Evolutionary conservation across 2,113 vertebrate genomes (phyloP), one percentile per base, ranked within the genome.

Genomic region (Oryzias javanicus): DNA sequence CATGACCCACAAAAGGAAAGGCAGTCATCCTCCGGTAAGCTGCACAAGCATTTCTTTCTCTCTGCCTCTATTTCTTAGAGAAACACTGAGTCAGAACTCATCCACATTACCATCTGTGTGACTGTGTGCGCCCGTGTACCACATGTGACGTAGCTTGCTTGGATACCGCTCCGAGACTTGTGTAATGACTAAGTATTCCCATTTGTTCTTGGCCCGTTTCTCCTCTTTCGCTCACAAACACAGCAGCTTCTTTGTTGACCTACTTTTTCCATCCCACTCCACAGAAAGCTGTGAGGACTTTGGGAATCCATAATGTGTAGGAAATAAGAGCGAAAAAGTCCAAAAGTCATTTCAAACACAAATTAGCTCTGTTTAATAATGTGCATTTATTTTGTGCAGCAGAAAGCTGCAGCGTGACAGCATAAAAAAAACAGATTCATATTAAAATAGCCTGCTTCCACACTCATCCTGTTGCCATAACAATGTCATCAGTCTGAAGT

Each of bases 101-200:
- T 51, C 70, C 57, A 64, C 58, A 60, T 68, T 71, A 27, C 51
- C 72, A 63, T 67, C 7, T 49, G 63, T 15, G 55, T 50, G 10
- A 60, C 16, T 66, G 67, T 65, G 55, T 47, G 42, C 56, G 29
- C 49, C 41, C 52, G 16, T 45, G 54, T 49, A 41, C 51, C 55
- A 24, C 61, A 61, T 63, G 49, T 64, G 63, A 12, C 54, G 48
- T 27, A 64, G 8, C 35, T 58, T 67, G 41, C 40, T 47, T 52
- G 58, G 54, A 78, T 24, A 50, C 10, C 18, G 51, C 78, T 70
- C 61, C 59, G 64, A 42, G 72, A 60, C 68, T 55, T 61, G 64
- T 44, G 50, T 61, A 49, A 54, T 86, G 83, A 86, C 70, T 71
- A 72, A 75, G 63, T 72, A 64, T 60, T 82, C 71, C 60, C 49